Percentiles rank a stretch among this genome's conserved stretches.
Evolutionary conservation across 2,797 vertebrate genomes (phyloP).

Genomic region (Pogoniulus pusillus): DNA sequence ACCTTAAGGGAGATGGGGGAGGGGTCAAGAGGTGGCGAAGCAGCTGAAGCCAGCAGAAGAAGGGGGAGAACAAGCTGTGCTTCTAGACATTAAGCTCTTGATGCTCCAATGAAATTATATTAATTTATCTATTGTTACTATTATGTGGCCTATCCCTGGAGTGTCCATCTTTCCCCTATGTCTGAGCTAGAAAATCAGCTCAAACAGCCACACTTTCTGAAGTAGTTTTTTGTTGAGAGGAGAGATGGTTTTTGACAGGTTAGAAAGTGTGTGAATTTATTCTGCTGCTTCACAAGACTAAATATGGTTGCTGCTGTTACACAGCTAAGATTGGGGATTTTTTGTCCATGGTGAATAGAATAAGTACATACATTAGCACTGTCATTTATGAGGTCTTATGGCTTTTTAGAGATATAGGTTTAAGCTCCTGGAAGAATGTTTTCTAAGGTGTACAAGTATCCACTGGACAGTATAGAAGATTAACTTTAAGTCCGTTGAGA

Average conservation of each 20-base stretch:
- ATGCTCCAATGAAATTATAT: no score
- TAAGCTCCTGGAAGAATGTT: neutral
- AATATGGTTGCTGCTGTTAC: neutral
- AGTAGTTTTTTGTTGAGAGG: neutral
- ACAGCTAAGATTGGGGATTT: neutral
- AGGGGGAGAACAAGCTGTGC: no score
- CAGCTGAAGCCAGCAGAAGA: no score
- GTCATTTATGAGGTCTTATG: neutral
- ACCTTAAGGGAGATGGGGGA: no score
- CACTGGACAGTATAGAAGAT: neutral
- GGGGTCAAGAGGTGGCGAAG: no score
- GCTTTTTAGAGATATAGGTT: neutral
- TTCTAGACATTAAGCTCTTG: no score
- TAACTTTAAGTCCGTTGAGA: neutral
- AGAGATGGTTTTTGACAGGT: neutral
- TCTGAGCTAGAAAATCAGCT: no score
- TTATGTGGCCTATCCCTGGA: no score
- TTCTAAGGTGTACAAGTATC: neutral
- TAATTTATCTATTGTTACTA: no score
- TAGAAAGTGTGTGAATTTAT: neutral
- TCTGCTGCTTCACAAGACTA: neutral
- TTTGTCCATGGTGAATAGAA: neutral
- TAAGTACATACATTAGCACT: neutral
- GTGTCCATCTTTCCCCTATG: no score
- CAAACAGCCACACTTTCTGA: neutral